Base-by-base conservation (phyloP, 1,140 invertebrate species). In the Procambarus clarkii region DNA sequence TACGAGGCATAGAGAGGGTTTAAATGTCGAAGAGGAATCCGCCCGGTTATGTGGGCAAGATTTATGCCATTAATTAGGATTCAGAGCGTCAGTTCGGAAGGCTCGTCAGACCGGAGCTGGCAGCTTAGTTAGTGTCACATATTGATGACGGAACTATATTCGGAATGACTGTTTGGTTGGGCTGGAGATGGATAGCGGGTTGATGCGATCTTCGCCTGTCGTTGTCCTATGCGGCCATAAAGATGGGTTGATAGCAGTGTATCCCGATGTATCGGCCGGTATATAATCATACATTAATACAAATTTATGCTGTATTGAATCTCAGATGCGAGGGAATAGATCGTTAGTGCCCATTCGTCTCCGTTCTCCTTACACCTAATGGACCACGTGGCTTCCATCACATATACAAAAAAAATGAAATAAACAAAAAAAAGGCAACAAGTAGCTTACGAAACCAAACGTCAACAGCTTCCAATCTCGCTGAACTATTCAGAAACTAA, bases 11-110 rank as follows among this genome's bases (percentile, higher is more conserved):
- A 48, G 78, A 48, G 78, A 48, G 48, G 45, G 45, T 50, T 79
- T 79, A 79, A 79, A 79, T 79, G 78, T 79, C 78, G 78, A 48
- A 48, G 15, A 79, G 78, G 78, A 79, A 79, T 79, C 78, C 78
- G 34, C 21, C 78, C 78, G 78, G 78, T 79, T 79, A 48, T 79
- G 78, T 15, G 45, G 34, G 44, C 21, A 79, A 79, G 78, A 79
- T 79, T 79, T 79, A 79, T 79, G 48, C 48, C 78, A 79, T 79
- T 79, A 79, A 79, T 79, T 79, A 48, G 9, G 78, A 79, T 79
- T 79, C 78, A 48, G 45, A 48, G 78, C 45, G 78, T 50, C 78
- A 48, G 45, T 79, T 79, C 9, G 45, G 45, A 34, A 18, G 34
- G 21, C 2, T 79, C 45, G 45, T 44, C 7, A 45, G 34, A 45